Percentiles rank a stretch among this genome's conserved stretches.
These are phyloP conservation scores for Coracopsis vasa DNA, from an alignment of 2,113 vertebrate genomes.

Conservation along the genomic window DNA sequence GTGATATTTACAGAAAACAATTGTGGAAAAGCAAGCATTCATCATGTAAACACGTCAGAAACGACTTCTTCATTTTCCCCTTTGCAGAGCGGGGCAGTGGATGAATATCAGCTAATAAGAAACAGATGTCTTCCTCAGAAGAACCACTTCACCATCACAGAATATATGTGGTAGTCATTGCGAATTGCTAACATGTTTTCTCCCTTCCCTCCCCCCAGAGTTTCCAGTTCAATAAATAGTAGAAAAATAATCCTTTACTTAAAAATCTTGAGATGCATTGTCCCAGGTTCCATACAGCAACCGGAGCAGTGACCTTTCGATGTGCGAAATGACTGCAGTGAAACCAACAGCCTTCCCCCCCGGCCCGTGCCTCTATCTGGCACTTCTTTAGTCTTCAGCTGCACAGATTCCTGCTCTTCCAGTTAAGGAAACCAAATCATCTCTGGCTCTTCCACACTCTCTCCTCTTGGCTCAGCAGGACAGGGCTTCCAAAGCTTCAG, in stretches of 20 bases:
- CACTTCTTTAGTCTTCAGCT: background rate
- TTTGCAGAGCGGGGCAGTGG: constrained; percentile 46
- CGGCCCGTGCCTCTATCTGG: background rate
- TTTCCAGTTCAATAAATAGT: constrained; percentile 98
- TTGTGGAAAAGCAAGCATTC: constrained; percentile 49
- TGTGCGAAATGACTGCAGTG: background rate
- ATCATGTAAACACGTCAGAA: constrained; percentile 59
- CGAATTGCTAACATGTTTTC: constrained; percentile 11
- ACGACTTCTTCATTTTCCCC: constrained; percentile 70
- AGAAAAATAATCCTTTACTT: constrained; percentile 98
- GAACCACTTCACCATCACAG: constrained; percentile 58
- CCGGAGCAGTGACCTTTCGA: background rate
- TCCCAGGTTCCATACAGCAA: constrained; percentile 51
- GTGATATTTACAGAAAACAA: constrained; percentile 19
- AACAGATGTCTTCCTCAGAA: constrained; percentile 36
- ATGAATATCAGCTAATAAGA: constrained; percentile 24
- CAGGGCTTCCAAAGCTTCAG: constrained; percentile 21
- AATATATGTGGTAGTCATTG: background rate
- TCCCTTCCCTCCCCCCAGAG: constrained; percentile 46
- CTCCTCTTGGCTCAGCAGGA: constrained; percentile 62
- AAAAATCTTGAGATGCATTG: constrained; percentile 82
- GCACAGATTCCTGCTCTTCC: constrained; percentile 56
- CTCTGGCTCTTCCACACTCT: background rate
- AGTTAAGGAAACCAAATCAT: constrained; percentile 60
- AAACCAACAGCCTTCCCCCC: background rate